These are phyloP conservation scores for Jordanella pulchra DNA, from an alignment of 2,797 vertebrate species.

Conservation along the genomic window DNA sequence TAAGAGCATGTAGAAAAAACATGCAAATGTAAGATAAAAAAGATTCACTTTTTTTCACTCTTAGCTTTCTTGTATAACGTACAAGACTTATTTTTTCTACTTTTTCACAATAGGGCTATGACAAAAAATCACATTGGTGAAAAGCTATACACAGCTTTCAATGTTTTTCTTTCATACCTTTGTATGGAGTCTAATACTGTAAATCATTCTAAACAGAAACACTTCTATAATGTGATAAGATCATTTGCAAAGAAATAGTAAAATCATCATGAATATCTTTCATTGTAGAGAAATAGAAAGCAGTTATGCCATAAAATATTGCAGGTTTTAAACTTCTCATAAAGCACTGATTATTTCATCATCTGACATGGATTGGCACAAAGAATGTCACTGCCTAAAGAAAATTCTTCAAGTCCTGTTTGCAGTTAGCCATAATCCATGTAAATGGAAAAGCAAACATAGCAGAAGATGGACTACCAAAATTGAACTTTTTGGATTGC, in stretches of 20 bases:
- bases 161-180: no score
- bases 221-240: neutral
- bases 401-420: no score
- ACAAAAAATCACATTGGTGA: neutral
- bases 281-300: neutral
- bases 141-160: no score
- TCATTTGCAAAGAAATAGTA: neutral
- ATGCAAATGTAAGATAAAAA: neutral
- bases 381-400: no score
- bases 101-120: neutral
- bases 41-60: neutral
- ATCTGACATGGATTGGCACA: neutral
- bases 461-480: no score
- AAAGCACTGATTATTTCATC: neutral
- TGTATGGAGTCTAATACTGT: no score
- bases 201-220: no score
- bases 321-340: neutral
- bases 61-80: neutral
- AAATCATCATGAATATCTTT: no score
- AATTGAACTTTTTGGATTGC: no score
- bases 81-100: neutral
- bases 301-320: neutral
- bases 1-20: neutral
- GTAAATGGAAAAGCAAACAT: no score
- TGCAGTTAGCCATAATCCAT: no score